Evolutionary conservation across 2,888 invertebrate genomes (phyloP), one percentile per base, ranked within the genome.

Genomic region (Idaea dimidiata): DNA sequence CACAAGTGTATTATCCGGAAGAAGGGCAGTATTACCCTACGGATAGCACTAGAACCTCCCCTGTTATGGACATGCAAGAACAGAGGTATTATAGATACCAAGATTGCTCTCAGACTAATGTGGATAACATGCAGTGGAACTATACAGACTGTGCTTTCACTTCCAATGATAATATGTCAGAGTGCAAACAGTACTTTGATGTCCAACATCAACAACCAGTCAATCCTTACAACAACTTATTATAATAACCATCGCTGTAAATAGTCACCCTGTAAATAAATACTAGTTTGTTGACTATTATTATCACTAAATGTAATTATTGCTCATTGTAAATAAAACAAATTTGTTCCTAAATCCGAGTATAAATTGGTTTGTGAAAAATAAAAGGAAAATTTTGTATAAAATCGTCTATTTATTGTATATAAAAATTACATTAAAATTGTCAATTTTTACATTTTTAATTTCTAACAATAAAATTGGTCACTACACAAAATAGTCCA

Each of bases 341-440:
- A 68, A 64, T 83, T 81, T 78, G 82, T 83, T 84, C 82, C 83
- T 83, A 83, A 72, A 76, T 77, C 76, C 80, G 72, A 72, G 70
- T 71, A 74, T 72, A 71, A 68, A 74, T 74, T 75, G 75, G 75
- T 80, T 78, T 76, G 76, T 75, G 76, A 80, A 71, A 76, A 78
- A 81, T 76, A 77, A 79, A 86, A 88, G 84, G 81, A 74, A 71
- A 76, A 73, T 80, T 88, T 89, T 89, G 86, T 91, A 93, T 87
- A 93, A 91, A 92, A 91, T 83, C 84, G 84, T 90, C 90, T 91
- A 92, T 93, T 93, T 91, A 91, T 90, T 93, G 91, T 92, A 91
- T 91, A 92, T 90, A 92, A 92, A 91, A 91, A 89, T 91, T 91
- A 91, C 92, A 90, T 91, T 91, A 89, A 90, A 91, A 91, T 91